Evolutionary conservation across 2,888 invertebrate genomes (phyloP), one percentile per base, ranked within the genome.

Genomic region (Idaea aversata): DNA sequence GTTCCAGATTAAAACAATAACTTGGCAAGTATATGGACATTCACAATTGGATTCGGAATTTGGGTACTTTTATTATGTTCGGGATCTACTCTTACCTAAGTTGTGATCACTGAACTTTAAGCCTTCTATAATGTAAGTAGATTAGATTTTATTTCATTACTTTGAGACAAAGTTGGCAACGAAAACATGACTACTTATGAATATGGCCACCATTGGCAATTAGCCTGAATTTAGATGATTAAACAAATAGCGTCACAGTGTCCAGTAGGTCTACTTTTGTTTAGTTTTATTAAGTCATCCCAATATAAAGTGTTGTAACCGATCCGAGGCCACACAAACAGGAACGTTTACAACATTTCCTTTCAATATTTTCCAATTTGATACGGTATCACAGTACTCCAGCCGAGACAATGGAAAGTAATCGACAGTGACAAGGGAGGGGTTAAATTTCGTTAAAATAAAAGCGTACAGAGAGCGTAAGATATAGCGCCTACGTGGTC

Each of bases 401-500:
- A 77, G 7, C 47, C 79, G 82, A 88, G 87, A 90, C 91, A 92
- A 91, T 91, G 88, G 91, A 87, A 88, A 88, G 88, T 90, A 90
- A 91, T 91, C 90, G 91, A 83, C 90, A 85, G 83, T 89, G 91
- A 90, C 91, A 85, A 74, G 87, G 84, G 86, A 82, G 88, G 87
- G 86, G 89, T 87, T 88, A 90, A 91, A 91, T 91, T 93, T 92
- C 88, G 92, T 91, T 92, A 91, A 92, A 93, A 93, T 92, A 92
- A 92, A 91, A 92, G 91, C 89, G 90, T 85, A 88, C 88, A 85
- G 87, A 85, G 87, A 88, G 84, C 85, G 85, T 86, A 91, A 93
- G 92, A 93, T 93, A 93, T 92, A 87, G 91, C 90, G 87, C 88
- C 89, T 91, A 93, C 93, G 93, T 93, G 93, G 91, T 88, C 88